These are phyloP conservation scores for Allacma fusca DNA, from an alignment of 2,888 invertebrate genomes.

Conservation along the genomic window DNA sequence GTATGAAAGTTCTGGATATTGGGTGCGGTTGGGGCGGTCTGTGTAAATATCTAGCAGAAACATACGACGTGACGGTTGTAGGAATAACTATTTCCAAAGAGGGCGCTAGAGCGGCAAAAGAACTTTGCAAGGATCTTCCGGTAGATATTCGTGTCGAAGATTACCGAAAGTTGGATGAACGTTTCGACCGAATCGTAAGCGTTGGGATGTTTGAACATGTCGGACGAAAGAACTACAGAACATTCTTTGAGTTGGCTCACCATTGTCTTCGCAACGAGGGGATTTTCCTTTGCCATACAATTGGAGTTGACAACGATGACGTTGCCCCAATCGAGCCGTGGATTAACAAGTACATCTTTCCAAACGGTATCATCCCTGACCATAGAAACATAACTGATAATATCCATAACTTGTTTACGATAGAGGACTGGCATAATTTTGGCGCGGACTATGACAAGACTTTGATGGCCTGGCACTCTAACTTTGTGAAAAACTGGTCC, in stretches of 20 bases:
- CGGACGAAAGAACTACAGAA: conserved; percentile 25
- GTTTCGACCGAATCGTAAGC: conserved; percentile 43
- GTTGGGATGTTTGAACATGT: conserved; percentile 40
- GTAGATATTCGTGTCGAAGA: conserved; percentile 40
- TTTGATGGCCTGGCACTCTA: too few species aligned
- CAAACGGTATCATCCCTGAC: conserved; percentile 43
- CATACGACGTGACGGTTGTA: too few species aligned
- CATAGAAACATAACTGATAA: too few species aligned
- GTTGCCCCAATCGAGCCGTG: conserved; percentile 57
- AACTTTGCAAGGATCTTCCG: conserved; percentile 29
- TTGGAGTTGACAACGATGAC: conserved; percentile 51
- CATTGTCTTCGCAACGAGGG: conserved; percentile 27
- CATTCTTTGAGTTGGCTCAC: conserved; percentile 16
- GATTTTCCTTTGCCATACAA: conserved; percentile 50
- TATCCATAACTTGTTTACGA: too few species aligned
- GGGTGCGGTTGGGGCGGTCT: too few species aligned
- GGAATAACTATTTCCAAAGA: too few species aligned
- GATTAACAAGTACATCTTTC: conserved; percentile 58
- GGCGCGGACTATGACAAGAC: too few species aligned
- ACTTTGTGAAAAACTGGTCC: too few species aligned
- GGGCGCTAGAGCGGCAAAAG: too few species aligned
- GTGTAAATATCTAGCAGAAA: too few species aligned
- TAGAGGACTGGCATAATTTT: too few species aligned
- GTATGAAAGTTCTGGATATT: too few species aligned
- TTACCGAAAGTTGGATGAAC: conserved; percentile 33